Conservation (phyloP, 2,888 invertebrate species). For the Drosophila niveifrons region DNA sequence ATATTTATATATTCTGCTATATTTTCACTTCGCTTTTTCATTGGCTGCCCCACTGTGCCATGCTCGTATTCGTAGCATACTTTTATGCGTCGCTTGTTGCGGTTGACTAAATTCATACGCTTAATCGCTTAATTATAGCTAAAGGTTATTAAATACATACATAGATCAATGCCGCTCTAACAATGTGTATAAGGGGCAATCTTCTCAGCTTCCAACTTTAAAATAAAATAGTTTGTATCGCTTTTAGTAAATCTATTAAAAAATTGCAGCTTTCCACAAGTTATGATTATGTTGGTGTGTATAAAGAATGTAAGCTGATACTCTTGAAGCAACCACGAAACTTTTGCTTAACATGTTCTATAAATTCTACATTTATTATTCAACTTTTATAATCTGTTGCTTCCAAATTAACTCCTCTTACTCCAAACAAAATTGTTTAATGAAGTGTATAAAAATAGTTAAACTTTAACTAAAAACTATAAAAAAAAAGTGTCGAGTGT, state of each 20-base stretch:
- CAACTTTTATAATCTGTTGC: neutral
- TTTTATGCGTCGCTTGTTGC: conserved; percentile 44
- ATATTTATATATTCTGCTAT: no score
- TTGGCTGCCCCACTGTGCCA: conserved; percentile 26
- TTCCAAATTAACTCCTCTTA: neutral
- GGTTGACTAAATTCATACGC: conserved; percentile 58
- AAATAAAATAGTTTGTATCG: neutral
- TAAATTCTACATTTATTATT: neutral
- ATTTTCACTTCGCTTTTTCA: neutral
- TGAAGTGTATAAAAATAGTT: neutral
- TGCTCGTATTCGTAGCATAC: conserved; percentile 42
- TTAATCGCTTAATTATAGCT: conserved; percentile 72
- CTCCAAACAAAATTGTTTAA: neutral
- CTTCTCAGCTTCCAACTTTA: neutral
- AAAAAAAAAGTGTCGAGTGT: neutral
- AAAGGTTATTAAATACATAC: conserved; percentile 49
- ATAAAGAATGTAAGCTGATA: neutral
- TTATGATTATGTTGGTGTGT: neutral
- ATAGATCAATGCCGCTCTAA: conserved; percentile 26
- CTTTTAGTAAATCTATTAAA: neutral
- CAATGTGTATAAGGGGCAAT: conserved; percentile 12
- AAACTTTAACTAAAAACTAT: neutral
- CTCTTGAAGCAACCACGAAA: neutral
- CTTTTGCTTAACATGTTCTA: neutral
- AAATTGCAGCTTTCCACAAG: conserved; percentile 3